Base-by-base conservation (phyloP, 35 echinoderm and acorn worm genomes). In the Lytechinus variegatus region DNA sequence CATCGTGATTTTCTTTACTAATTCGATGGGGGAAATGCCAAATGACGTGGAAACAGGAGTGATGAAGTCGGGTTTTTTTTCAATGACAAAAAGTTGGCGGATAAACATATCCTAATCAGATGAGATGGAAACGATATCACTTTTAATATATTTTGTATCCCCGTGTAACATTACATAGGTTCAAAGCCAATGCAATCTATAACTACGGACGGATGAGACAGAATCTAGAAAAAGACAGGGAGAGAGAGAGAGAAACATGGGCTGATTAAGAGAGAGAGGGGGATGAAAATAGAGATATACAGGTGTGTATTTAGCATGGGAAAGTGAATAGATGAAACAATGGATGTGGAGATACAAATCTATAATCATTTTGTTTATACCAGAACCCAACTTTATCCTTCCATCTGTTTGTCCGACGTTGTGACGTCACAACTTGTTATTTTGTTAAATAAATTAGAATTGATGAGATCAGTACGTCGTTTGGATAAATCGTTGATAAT, bases 101-200 rank as follows among this genome's bases (percentile, higher is more conserved):
- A 79, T 79, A 79, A 79, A 79, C 61, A 71, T 71, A 71, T 71
- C 61, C 66, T 79, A 79, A 79, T 79, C 66, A 79, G 66, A 79
- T 79, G 66, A 79, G 66, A 79, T 79, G 16, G 19, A n/a, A 44
- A n/a, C 24, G 66, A 79, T 79, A 79, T 79, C 66, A 79, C 16
- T 24, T 6, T 21, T 79, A 19, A 79, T 24, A 5, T 79, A 19
- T 79, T 79, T 58, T 79, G 12, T 79, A 79, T 79, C 21, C 66
- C n/a, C 14, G 6, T 24, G 14, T n/a, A 58, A 58, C 56, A n/a
- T n/a, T n/a, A n/a, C n/a, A 14, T 79, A 79, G 66, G 66, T 24
- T 79, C 9, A 71, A 6, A 71, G 19, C 24, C 61, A 79, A 4
- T 24, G 19, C 66, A 5, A 19, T 79, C 33, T 24, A 8, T 19